These are phyloP conservation scores for Zosterops pallidus DNA, from an alignment of 2,113 vertebrate genomes.

Conservation along the genomic window DNA sequence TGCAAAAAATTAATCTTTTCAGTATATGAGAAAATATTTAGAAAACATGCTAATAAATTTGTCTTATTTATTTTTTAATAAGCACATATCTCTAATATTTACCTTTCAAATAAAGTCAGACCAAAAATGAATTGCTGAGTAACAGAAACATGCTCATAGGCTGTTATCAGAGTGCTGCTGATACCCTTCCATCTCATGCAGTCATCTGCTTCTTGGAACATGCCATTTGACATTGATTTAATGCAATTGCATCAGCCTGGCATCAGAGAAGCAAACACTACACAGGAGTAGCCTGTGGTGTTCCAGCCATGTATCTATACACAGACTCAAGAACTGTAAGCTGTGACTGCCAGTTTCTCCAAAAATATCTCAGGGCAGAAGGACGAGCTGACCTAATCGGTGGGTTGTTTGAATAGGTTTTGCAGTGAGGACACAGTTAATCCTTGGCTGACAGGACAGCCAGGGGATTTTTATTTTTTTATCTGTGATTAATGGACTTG, in stretches of 20 bases:
- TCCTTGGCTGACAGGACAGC: constrained; percentile 67
- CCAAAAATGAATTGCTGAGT: constrained; percentile 4
- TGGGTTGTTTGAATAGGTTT: constrained; percentile 70
- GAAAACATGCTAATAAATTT: background rate
- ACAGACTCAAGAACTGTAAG: constrained; percentile 17
- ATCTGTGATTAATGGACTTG: constrained; percentile 79
- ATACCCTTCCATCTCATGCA: constrained; percentile 35
- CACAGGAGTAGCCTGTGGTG: background rate
- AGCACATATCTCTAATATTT: background rate
- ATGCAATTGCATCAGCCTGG: constrained; percentile 25
- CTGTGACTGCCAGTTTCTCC: constrained; percentile 53
- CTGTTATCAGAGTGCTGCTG: constrained; percentile 26
- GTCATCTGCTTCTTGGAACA: constrained; percentile 30
- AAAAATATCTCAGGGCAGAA: constrained; percentile 53
- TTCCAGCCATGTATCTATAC: background rate
- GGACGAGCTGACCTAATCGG: constrained; percentile 70
- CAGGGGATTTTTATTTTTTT: constrained; percentile 58
- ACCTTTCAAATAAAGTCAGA: background rate
- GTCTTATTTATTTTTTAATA: background rate
- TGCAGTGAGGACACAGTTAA: constrained; percentile 66
- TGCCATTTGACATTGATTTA: background rate
- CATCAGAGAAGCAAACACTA: constrained; percentile 14
- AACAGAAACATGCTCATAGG: constrained; percentile 8
- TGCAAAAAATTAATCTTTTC: background rate
- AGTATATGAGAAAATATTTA: background rate